Evolutionary conservation across 2,113 vertebrate species (phyloP).

Genomic region (Pelobates fuscus): DNA sequence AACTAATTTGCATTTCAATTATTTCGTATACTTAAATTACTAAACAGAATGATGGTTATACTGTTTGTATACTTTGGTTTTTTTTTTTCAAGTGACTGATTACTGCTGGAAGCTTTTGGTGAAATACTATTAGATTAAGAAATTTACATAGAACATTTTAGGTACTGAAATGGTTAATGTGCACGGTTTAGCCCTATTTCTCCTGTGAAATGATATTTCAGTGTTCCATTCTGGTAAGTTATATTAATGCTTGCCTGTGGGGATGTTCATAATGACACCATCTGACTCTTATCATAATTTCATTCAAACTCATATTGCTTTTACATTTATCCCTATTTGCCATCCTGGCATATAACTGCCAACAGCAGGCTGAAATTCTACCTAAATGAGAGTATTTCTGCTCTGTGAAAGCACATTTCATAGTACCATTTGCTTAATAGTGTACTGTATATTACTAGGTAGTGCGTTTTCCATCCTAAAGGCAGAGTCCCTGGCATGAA

Average conservation of each 20-base stretch:
- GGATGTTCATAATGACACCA: conserved; percentile 67
- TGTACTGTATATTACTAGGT: conserved; percentile 62
- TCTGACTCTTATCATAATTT: conserved; percentile 74
- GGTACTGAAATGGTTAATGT: conserved; percentile 56
- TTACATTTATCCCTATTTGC: conserved; percentile 69
- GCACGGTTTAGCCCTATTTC: conserved; percentile 46
- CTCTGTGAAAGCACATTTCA: conserved; percentile 65
- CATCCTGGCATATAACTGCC: conserved; percentile 67
- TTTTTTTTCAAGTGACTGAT: too few relatives aligned
- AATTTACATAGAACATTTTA: neutral
- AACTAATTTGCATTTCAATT: too few relatives aligned
- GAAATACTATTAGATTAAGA: too few relatives aligned
- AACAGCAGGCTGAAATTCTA: conserved; percentile 73
- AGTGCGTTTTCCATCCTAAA: conserved; percentile 58
- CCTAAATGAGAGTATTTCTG: conserved; percentile 70
- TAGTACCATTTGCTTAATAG: conserved; percentile 73
- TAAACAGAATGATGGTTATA: too few relatives aligned
- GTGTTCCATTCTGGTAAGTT: conserved; percentile 59
- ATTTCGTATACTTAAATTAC: too few relatives aligned
- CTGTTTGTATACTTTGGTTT: too few relatives aligned
- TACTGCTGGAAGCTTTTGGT: too few relatives aligned
- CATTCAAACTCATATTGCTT: conserved; percentile 71
- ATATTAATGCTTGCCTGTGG: conserved; percentile 67
- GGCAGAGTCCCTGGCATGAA: conserved; percentile 59
- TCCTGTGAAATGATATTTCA: conserved; percentile 60